These are phyloP conservation scores for Samia ricini DNA, from an alignment of 1,140 invertebrate genomes.

Conservation along the genomic window DNA sequence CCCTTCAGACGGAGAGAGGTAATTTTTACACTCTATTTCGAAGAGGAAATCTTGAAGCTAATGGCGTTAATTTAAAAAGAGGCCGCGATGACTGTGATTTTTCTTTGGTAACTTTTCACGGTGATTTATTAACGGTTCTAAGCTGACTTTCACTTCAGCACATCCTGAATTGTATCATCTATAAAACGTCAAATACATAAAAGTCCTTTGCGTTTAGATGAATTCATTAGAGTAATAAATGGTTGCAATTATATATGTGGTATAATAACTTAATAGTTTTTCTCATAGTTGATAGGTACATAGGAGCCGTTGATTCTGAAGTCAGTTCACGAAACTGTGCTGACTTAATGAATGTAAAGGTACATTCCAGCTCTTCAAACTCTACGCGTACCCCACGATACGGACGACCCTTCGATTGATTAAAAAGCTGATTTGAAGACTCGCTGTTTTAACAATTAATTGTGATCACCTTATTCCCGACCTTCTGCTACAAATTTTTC, in stretches of 20 bases:
- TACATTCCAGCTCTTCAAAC: constrained; percentile 42
- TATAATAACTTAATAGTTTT: constrained; percentile 68
- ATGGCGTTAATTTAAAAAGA: constrained; percentile 75
- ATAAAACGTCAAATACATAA: constrained; percentile 66
- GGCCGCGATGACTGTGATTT: constrained; percentile 72
- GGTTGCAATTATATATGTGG: constrained; percentile 47
- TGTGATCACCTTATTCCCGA: no score
- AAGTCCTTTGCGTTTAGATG: not conserved
- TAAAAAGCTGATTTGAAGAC: not conserved
- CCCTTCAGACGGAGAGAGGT: constrained; percentile 66
- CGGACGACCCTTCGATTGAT: constrained; percentile 12
- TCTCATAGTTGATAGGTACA: constrained; percentile 53
- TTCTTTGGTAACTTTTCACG: constrained; percentile 61
- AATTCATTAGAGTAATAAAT: constrained; percentile 45
- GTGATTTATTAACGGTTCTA: constrained; percentile 64
- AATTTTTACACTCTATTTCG: constrained; percentile 73
- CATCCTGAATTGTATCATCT: constrained; percentile 24
- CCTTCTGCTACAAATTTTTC: no score
- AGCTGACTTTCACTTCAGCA: constrained; percentile 21
- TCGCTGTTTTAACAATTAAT: no score
- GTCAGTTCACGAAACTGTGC: constrained; percentile 56
- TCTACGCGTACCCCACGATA: constrained; percentile 26
- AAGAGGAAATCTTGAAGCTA: constrained; percentile 68
- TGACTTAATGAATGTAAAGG: constrained; percentile 68
- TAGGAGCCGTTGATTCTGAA: constrained; percentile 47